Base-by-base conservation (phyloP, 92 coral and sea anemone species). In the Blastomussa wellsi region DNA sequence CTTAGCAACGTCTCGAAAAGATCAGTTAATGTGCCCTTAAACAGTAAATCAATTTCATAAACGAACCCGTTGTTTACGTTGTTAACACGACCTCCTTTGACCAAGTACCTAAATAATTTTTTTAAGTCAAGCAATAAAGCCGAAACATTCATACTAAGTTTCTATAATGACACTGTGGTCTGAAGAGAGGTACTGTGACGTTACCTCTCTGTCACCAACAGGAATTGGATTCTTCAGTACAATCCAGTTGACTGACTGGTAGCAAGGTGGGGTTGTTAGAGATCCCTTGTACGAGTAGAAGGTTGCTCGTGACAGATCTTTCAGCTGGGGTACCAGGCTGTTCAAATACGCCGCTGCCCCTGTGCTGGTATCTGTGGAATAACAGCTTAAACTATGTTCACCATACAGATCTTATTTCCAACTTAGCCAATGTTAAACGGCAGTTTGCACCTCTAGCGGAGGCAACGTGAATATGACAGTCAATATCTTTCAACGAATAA, bases 281-380 rank as follows among this genome's bases (percentile, higher is more conserved):
- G 92, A 90, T 76, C 92, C 92, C 59, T 90, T 86, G 84, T 90
- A 90, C 16, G 92, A 79, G 92, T 81, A 90, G 68, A 69, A 89
- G 7, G 80, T 19, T 41, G 81, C 33, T 42, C 22, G 2, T 16
- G 29, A 79, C 60, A 79, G 53, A 44, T 44, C 31, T 64, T 7
- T 67, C 35, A 79, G 70, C 28, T 26, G 13, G 20, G 83, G 74
- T 26, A 65, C 83, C 83, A 79, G 52, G 22, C 66, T 32, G 74
- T 36, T 29, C 33, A 79, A 41, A 26, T 12, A 15, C 60, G 60
- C 3, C 2, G 0, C 1, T 20, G 42, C 62, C 20, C 6, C 1
- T 28, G 8, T 16, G 5, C 5, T 20, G 9, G 38, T 28, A n/a
- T 17, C 83, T 79, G 57, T 28, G 44, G 42, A 26, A 65, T 2